These are phyloP conservation scores for Catostylus mosaicus DNA, from an alignment of 30 jellyfish, hydroid and myxozoan genomes.

Conservation along the genomic window DNA sequence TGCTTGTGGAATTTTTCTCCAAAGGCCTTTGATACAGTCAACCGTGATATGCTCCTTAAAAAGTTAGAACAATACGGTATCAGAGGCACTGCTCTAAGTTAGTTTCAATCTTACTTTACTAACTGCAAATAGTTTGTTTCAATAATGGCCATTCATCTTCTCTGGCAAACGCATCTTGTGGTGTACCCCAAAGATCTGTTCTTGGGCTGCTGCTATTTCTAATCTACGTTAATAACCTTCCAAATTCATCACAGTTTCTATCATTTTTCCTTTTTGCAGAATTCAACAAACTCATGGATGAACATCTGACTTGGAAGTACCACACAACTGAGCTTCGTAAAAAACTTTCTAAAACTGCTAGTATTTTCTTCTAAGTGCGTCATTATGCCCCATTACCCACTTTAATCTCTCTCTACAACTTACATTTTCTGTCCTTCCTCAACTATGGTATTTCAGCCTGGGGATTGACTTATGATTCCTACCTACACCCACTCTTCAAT, in stretches of 20 bases:
- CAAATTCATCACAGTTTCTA: slow-evolving; percentile 22
- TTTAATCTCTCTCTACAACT: slow-evolving; percentile 25
- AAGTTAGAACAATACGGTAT: slow-evolving; percentile 26
- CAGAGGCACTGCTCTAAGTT: slow-evolving; percentile 20
- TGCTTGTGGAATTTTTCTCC: slow-evolving; percentile 38
- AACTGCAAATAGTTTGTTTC: slow-evolving; percentile 56
- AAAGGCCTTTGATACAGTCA: not conserved
- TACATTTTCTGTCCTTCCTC: slow-evolving; percentile 24
- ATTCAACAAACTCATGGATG: slow-evolving; percentile 40
- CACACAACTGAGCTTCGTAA: slow-evolving; percentile 41
- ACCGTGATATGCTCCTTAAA: slow-evolving; percentile 3
- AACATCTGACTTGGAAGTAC: slow-evolving; percentile 58
- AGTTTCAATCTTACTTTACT: slow-evolving; percentile 35
- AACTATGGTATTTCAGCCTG: too few relatives aligned
- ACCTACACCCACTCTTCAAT: too few relatives aligned
- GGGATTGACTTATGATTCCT: too few relatives aligned
- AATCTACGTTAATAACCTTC: slow-evolving; percentile 12
- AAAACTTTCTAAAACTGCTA: slow-evolving; percentile 43
- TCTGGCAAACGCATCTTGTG: slow-evolving; percentile 30
- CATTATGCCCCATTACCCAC: slow-evolving; percentile 34
- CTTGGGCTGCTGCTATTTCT: slow-evolving; percentile 12
- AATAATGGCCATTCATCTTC: slow-evolving; percentile 52
- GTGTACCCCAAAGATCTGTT: slow-evolving; percentile 52
- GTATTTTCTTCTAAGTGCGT: slow-evolving; percentile 30
- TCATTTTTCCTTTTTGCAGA: slow-evolving; percentile 38